phyloP scores from a whole-genome alignment of 1,140 invertebrate species.

The Euura lappo region DNA sequence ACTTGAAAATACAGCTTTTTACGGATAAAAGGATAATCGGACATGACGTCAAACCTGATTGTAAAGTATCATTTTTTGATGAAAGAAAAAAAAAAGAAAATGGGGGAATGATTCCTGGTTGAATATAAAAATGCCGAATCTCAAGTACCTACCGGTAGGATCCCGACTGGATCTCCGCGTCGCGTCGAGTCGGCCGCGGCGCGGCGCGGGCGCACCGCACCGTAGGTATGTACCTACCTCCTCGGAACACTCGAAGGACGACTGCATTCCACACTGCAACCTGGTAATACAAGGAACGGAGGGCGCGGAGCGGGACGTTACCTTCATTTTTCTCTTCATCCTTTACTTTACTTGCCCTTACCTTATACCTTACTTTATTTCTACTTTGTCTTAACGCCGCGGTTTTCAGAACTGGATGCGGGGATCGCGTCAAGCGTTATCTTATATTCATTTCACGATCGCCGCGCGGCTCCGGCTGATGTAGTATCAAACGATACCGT shows the following conservation, averaged over 20 bases:
- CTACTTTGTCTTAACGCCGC: neutral
- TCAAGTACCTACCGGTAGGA: too few relatives aligned
- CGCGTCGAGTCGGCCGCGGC: too few relatives aligned
- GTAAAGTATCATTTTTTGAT: too few relatives aligned
- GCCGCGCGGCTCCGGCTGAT: conserved; percentile 25
- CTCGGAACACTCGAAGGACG: conserved; percentile 4
- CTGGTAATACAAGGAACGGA: conserved; percentile 5
- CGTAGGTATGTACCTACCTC: neutral
- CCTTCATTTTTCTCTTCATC: neutral
- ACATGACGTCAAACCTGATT: too few relatives aligned
- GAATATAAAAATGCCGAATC: too few relatives aligned
- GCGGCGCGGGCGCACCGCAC: conserved; percentile 13
- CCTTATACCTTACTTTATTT: neutral
- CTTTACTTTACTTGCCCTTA: neutral
- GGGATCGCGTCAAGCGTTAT: too few relatives aligned
- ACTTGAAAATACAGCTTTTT: too few relatives aligned
- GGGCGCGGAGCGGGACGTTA: neutral
- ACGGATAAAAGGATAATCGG: too few relatives aligned
- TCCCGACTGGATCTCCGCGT: too few relatives aligned
- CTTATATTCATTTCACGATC: neutral
- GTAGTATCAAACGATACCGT: conserved; percentile 28
- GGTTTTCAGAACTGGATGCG: neutral
- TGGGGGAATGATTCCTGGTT: too few relatives aligned
- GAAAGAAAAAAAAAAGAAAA: too few relatives aligned
- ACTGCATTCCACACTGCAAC: conserved; percentile 6